Percentiles rank a stretch among this genome's conserved stretches.
Conservation (phyloP, 2,113 vertebrate species). For the Hassar affinis region DNA sequence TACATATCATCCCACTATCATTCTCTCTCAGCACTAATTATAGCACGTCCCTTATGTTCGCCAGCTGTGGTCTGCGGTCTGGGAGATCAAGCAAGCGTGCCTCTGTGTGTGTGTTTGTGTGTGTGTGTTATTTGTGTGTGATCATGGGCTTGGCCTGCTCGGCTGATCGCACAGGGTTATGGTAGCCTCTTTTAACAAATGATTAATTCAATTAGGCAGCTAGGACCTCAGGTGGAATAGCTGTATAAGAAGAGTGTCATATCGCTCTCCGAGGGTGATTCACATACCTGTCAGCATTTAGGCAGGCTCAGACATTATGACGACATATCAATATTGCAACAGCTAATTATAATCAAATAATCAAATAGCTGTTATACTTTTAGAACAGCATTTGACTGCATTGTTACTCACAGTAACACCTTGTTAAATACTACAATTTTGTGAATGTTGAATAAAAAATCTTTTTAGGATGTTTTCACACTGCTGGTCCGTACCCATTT, state of each 20-base stretch:
- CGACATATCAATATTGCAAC: neutral
- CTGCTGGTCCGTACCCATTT: too few relatives aligned
- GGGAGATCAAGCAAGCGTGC: constrained; percentile 20
- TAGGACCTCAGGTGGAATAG: constrained; percentile 48
- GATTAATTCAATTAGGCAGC: constrained; percentile 50
- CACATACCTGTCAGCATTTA: constrained; percentile 20
- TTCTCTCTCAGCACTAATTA: constrained; percentile 44
- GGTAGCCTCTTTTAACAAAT: constrained; percentile 48
- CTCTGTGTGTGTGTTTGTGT: constrained; percentile 27
- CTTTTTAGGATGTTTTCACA: neutral
- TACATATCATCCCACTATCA: constrained; percentile 30
- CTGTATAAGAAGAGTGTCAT: constrained; percentile 3
- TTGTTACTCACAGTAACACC: neutral
- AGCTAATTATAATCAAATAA: too few relatives aligned
- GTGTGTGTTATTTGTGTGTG: constrained; percentile 30
- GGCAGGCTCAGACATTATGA: constrained; percentile 8
- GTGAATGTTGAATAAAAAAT: neutral
- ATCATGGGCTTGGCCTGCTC: constrained; percentile 2
- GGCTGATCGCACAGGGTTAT: constrained; percentile 35
- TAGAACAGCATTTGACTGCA: neutral
- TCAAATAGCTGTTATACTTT: neutral
- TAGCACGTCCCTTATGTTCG: constrained; percentile 41
- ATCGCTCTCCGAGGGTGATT: neutral
- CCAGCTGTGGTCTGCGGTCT: constrained; percentile 50
- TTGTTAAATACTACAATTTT: neutral